phyloP scores from a whole-genome alignment of 2,888 invertebrate species.

The Oegoconia quadripuncta region DNA sequence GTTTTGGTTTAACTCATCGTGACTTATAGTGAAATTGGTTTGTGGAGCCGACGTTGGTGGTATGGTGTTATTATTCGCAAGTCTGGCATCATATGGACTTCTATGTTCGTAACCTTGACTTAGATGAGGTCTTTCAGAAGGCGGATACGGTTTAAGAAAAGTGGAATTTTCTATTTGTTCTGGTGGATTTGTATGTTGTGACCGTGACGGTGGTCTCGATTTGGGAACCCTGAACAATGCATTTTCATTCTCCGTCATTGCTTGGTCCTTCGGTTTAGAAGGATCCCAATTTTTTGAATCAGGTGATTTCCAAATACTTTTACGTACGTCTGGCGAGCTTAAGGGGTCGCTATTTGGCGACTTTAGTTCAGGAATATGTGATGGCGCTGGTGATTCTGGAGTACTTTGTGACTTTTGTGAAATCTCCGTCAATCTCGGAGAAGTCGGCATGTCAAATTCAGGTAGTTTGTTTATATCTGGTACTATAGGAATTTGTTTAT shows the following conservation, averaged over 20 bases:
- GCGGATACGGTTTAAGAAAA: slow-evolving; percentile 82
- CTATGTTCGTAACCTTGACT: slow-evolving; percentile 67
- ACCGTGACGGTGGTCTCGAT: slow-evolving; percentile 81
- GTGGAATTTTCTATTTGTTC: slow-evolving; percentile 74
- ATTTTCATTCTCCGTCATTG: slow-evolving; percentile 62
- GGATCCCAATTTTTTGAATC: slow-evolving; percentile 70
- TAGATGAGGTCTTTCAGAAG: slow-evolving; percentile 66
- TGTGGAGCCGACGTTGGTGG: slow-evolving; percentile 49
- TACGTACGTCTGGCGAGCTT: slow-evolving; percentile 49
- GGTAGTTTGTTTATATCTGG: slow-evolving; percentile 56
- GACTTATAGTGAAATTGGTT: slow-evolving; percentile 65
- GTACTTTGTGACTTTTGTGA: slow-evolving; percentile 65
- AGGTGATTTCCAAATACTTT: slow-evolving; percentile 71
- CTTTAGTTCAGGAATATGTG: slow-evolving; percentile 59
- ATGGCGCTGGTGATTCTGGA: slow-evolving; percentile 58
- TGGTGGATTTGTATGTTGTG: slow-evolving; percentile 67
- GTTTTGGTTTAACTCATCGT: slow-evolving; percentile 57
- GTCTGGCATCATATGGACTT: slow-evolving; percentile 61
- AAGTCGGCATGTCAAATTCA: slow-evolving; percentile 69
- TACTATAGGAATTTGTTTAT: slow-evolving; percentile 47
- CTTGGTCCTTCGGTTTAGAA: slow-evolving; percentile 56
- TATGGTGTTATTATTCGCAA: slow-evolving; percentile 31
- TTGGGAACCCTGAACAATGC: slow-evolving; percentile 82
- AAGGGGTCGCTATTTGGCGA: slow-evolving; percentile 55
- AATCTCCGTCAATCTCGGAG: slow-evolving; percentile 66